phyloP scores from a whole-genome alignment of 2,113 vertebrate species.

The Muscicapa adusta region DNA sequence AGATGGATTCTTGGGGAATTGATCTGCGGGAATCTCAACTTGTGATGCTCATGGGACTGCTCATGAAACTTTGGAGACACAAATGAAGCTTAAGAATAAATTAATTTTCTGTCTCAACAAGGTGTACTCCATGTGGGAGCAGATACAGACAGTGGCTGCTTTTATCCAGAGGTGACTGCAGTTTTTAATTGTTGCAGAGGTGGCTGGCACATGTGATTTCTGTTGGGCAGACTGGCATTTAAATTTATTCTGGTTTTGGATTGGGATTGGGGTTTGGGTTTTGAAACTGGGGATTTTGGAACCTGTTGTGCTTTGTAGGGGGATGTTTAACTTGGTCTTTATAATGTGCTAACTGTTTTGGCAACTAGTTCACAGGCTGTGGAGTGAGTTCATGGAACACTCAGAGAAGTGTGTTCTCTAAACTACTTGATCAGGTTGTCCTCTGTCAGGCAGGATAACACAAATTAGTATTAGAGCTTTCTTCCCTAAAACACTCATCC shows the following conservation, averaged over 20 bases:
- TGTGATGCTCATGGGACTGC: background rate
- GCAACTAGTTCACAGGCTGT: background rate
- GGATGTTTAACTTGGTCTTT: background rate
- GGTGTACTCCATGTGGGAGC: background rate
- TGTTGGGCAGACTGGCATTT: background rate
- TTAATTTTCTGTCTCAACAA: background rate
- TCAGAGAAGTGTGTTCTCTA: background rate
- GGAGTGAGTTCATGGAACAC: background rate
- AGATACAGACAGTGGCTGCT: background rate
- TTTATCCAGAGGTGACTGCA: background rate
- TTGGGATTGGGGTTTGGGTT: background rate
- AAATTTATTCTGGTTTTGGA: background rate
- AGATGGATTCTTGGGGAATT: background rate
- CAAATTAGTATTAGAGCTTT: background rate
- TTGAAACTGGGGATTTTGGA: background rate
- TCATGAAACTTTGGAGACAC: background rate
- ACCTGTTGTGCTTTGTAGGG: background rate
- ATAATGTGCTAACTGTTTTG: background rate
- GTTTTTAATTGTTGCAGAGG: background rate
- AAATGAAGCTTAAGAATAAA: background rate
- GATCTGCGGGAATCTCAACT: background rate
- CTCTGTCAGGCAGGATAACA: background rate
- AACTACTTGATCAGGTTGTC: background rate
- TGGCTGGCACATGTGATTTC: background rate
- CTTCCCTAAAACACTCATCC: rapidly evolving